Conservation (phyloP, 2,797 vertebrate species). For the Eleutherodactylus coqui region DNA sequence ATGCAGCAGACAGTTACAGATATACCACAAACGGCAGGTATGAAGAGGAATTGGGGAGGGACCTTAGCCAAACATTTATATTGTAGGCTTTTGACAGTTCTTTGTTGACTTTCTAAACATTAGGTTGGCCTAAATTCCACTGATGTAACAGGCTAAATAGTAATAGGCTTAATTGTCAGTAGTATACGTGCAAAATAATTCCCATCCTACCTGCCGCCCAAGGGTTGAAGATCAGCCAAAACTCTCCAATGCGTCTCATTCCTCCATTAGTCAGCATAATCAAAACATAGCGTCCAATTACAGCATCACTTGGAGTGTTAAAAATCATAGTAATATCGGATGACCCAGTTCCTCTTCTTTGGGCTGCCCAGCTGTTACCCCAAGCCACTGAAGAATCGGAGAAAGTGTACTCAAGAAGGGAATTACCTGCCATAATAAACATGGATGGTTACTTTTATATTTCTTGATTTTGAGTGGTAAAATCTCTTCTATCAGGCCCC, state of each 20-base stretch:
- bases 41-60: too few species aligned
- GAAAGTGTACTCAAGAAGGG: slow-evolving; percentile 40
- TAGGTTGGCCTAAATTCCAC: too few species aligned
- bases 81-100: too few species aligned
- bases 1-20: too few species aligned
- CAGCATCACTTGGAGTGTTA: slow-evolving; percentile 33
- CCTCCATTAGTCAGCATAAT: slow-evolving; percentile 24
- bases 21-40: too few species aligned
- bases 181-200: too few species aligned
- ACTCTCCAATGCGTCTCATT: not conserved
- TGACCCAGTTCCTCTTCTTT: not conserved
- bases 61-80: too few species aligned
- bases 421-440: slow-evolving; percentile 21
- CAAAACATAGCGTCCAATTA: slow-evolving; percentile 49
- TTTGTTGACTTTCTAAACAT: too few species aligned
- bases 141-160: too few species aligned
- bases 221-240: slow-evolving; percentile 44
- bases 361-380: slow-evolving; percentile 42
- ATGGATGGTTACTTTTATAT: not conserved
- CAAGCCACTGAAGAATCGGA: not conserved
- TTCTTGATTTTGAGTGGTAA: not conserved
- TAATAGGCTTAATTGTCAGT: too few species aligned
- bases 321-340: slow-evolving; percentile 23
- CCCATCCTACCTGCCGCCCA: slow-evolving; percentile 47
- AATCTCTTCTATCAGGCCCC: too few species aligned